A percentile compares a stretch with the other conserved stretches of the same genome.
Evolutionary conservation across 2,888 invertebrate genomes (phyloP).

Genomic region (Maniola hyperantus): DNA sequence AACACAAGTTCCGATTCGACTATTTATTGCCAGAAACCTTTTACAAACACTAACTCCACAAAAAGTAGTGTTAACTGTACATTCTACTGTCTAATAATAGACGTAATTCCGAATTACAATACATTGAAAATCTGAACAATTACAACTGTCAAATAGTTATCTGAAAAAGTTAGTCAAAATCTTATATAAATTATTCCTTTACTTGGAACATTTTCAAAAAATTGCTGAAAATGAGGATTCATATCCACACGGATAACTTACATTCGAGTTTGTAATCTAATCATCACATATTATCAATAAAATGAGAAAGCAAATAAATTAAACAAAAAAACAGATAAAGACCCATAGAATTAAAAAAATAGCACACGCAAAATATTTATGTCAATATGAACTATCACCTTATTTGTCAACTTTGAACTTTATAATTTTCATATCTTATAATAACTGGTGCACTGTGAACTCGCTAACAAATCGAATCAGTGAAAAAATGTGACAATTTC

Average conservation of each 20-base stretch:
- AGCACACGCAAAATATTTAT: constrained; percentile 66
- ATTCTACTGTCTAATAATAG: constrained; percentile 74
- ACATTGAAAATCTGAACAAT: constrained; percentile 52
- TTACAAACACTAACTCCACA: constrained; percentile 75
- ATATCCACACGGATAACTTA: constrained; percentile 67
- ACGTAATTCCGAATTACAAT: constrained; percentile 68
- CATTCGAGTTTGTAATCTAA: constrained; percentile 77
- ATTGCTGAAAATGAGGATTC: constrained; percentile 67
- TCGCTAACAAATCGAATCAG: constrained; percentile 30
- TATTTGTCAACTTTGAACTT: constrained; percentile 80
- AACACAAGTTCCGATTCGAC: constrained; percentile 58
- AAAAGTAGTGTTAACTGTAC: constrained; percentile 73
- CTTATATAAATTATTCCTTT: constrained; percentile 55
- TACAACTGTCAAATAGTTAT: constrained; percentile 52
- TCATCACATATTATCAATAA: constrained; percentile 58
- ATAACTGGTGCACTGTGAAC: constrained; percentile 70
- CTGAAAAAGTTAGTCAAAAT: constrained; percentile 70
- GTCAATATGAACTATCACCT: constrained; percentile 76
- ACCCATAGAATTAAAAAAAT: constrained; percentile 72
- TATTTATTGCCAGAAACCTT: constrained; percentile 82
- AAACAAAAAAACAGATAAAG: constrained; percentile 70
- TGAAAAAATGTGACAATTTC: not conserved
- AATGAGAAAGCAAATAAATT: constrained; percentile 71
- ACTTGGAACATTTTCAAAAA: constrained; percentile 64
- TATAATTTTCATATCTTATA: constrained; percentile 75